phyloP scores from a whole-genome alignment of 2,113 vertebrate species.

The Spermophilus dauricus region DNA sequence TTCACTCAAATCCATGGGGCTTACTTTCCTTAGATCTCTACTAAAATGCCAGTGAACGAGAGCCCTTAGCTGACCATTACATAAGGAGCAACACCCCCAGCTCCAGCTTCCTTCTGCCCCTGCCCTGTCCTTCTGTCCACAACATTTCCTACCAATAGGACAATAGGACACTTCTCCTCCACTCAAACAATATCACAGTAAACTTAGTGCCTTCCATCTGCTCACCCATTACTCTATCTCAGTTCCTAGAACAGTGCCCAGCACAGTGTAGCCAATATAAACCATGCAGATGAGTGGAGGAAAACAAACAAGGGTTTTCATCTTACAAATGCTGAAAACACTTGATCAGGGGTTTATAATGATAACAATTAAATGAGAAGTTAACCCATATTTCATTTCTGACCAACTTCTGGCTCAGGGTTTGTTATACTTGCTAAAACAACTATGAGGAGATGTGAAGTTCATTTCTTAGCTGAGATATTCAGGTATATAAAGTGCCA shows the following conservation, averaged over 20 bases:
- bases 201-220: background rate
- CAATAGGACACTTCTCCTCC: background rate
- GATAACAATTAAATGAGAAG: background rate
- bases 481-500: background rate
- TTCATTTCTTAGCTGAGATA: background rate
- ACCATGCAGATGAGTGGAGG: background rate
- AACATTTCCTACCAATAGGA: background rate
- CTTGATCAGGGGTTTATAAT: background rate
- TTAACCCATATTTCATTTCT: background rate
- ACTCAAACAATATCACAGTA: background rate
- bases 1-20: background rate
- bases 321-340: background rate
- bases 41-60: background rate
- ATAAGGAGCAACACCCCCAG: accelerated
- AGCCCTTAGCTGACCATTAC: background rate
- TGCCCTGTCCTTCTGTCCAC: background rate
- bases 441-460: background rate
- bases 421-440: background rate
- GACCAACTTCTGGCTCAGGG: background rate
- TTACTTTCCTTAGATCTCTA: background rate
- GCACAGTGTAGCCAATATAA: background rate
- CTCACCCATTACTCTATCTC: background rate
- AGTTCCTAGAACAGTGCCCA: background rate
- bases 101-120: background rate
- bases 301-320: background rate